Evolutionary conservation across 1,140 invertebrate species (phyloP), one percentile per base, ranked within the genome.

Genomic region (Solenopsis fugax): DNA sequence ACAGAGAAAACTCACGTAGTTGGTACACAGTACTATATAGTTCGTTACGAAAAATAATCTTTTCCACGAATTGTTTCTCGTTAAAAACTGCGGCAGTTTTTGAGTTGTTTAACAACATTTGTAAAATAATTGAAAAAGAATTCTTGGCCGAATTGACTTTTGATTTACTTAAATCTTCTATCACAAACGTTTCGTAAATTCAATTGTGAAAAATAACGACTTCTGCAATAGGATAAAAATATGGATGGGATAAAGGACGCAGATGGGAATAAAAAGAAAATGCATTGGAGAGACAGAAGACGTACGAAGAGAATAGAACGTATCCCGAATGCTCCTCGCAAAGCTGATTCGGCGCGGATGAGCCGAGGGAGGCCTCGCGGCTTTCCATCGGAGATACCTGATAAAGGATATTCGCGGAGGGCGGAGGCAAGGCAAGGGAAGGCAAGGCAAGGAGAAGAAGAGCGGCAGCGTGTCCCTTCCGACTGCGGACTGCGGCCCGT

Each of bases 361-460:
- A 62, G 18, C 16, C 12, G 65, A 52, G 81, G 69, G 54, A 82
- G 78, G 80, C 89, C 52, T 86, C 80, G 81, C 71, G 73, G 86
- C 89, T 77, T 90, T 89, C 71, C 87, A 89, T 88, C 86, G 86
- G 24, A 82, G 78, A 89, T 89, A 84, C 41, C 58, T 76, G 89
- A 90, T 90, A 90, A 2, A 90, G 86, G 72, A 71, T 89, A 82
- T 72, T 54, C 56, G 45, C 56, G 41, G 13, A 16, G 65, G 65
- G 65, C 16, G 48, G 5, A 9, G 34, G 34, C 1, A 29, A 29
- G 29, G 29, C 29, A 29, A 29, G 29, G 0, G n/a, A n/a, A 9
- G 34, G 34, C 1, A 29, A 29, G 29, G 29, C 29, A 29, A 29
- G 29, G 0, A 29, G 29, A 29, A 29, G 24, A 72, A 41, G 29